Base-by-base conservation (phyloP, 2,113 vertebrate species). In the Ictalurus furcatus region DNA sequence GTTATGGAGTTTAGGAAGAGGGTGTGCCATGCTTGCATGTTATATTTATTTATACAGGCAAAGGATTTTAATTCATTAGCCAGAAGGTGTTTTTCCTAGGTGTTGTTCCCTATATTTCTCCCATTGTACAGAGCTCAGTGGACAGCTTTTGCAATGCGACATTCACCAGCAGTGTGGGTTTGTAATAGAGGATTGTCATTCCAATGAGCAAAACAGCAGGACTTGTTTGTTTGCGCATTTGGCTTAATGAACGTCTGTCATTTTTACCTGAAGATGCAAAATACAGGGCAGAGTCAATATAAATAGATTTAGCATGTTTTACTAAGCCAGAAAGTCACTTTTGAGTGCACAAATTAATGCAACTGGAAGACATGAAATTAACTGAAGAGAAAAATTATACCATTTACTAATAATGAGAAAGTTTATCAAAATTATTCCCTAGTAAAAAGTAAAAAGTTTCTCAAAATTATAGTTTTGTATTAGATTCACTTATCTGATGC, bases 1-100 rank as follows among this genome's bases (percentile, higher is more conserved):
- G 73, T 63, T 67, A 67, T 40, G 12, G 82, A 81, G 90, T 56
- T 81, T 61, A 80, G 37, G 71, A 56, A 19, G 37, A 67, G 37
- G 58, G 69, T 58, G 34, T 59, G 34, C 74, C 30, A 8, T 40
- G 34, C 44, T n/a, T 12, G 4, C 8, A 79, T 82, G 74, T 85
- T 90, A 4, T 19, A 14, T 65, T 85, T 56, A 30, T 69, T 71
- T 52, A 69, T 52, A 71, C 23, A 48, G 63, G 17, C 25, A 85
- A 71, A 83, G 19, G 54, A 59, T 82, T 59, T 37, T 4, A 21
- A 82, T 82, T 59, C 11, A 37, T 82, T 34, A 82, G 3, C 8
- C 8, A 59, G 12, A 14, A 83, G 34, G 3, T 59, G 80, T 82
- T 82, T 81, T 82, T 58, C 13, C n/a, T 21, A 34, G 34, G 34